Conservation (phyloP, 2,797 vertebrate species). For the Simalia tracyae region DNA sequence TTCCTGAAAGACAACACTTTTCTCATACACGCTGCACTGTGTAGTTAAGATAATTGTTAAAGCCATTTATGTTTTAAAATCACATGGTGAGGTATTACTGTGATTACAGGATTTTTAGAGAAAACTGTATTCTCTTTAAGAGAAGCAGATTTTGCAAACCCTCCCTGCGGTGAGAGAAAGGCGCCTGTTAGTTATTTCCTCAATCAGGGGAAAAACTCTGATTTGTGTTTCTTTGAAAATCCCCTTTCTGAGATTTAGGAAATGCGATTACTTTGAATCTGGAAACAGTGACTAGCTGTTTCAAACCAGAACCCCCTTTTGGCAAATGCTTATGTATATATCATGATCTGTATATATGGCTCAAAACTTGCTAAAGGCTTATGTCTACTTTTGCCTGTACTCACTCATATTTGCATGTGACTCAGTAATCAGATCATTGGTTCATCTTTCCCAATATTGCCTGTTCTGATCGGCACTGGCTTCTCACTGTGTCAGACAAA, state of each 20-base stretch:
- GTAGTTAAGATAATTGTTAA: constrained; percentile 49
- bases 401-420: background rate
- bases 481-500: background rate
- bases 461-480: background rate
- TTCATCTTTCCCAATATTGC: background rate
- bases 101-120: constrained; percentile 52
- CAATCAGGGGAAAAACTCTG: constrained; percentile 27
- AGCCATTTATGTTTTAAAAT: constrained; percentile 52
- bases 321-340: constrained; percentile 14
- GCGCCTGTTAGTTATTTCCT: constrained; percentile 60
- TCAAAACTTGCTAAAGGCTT: background rate
- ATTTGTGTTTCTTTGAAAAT: constrained; percentile 49
- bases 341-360: background rate
- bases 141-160: constrained; percentile 42
- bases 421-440: background rate
- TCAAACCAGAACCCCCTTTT: constrained; percentile 13
- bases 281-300: constrained; percentile 49
- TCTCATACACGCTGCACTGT: constrained; percentile 41
- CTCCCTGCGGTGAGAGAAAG: constrained; percentile 14
- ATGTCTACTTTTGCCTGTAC: background rate
- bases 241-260: constrained; percentile 45
- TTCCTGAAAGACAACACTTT: constrained; percentile 18
- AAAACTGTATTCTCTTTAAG: constrained; percentile 42
- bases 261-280: constrained; percentile 56
- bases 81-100: constrained; percentile 32